Evolutionary conservation across 2,888 invertebrate genomes (phyloP).

Genomic region (Sesia apiformis): DNA sequence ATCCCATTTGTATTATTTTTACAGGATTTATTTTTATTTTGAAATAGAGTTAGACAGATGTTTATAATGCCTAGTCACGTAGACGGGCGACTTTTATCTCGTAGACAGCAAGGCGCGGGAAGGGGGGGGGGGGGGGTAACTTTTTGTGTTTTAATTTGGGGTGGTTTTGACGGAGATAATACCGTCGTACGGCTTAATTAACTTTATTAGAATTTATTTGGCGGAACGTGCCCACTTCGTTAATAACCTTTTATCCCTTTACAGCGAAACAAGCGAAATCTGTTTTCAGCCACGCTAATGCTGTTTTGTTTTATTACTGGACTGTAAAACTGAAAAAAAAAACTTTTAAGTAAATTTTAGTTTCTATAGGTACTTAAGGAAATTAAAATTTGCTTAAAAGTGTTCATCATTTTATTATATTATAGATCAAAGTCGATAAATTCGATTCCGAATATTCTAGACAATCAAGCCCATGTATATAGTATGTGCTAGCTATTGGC

Average conservation of each 20-base stretch:
- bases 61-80: slow-evolving; percentile 40
- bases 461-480: no score
- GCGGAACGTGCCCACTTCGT: slow-evolving; percentile 39
- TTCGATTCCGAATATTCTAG: no score
- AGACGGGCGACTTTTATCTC: slow-evolving; percentile 34
- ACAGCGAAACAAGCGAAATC: slow-evolving; percentile 19
- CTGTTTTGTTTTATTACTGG: no score
- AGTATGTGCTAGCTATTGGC: no score
- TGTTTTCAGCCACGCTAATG: slow-evolving; percentile 15
- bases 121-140: slow-evolving; percentile 14
- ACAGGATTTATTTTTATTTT: no score
- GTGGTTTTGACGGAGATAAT: slow-evolving; percentile 60
- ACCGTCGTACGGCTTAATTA: slow-evolving; percentile 60
- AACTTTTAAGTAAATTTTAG: no score
- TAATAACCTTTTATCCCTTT: slow-evolving; percentile 32
- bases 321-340: no score
- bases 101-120: slow-evolving; percentile 28
- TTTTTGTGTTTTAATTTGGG: slow-evolving; percentile 50
- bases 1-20: no score
- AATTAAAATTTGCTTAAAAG: no score
- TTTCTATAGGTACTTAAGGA: no score
- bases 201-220: slow-evolving; percentile 69
- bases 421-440: no score
- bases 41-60: neutral
- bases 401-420: no score